Evolutionary conservation across 2,888 invertebrate genomes (phyloP).

Genomic region (Neria commutata): DNA sequence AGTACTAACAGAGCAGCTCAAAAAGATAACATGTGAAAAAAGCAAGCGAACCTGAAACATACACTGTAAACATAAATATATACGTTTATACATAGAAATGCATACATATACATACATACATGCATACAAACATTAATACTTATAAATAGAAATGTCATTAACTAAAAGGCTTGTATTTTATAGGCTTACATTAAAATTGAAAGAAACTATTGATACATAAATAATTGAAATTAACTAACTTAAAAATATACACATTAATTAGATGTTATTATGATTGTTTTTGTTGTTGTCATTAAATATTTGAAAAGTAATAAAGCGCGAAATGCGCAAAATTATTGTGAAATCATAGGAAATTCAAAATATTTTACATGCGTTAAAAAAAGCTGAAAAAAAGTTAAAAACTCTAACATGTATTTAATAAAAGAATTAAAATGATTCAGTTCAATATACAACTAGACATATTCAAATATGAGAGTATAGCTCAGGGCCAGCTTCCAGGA

Average conservation of each 20-base stretch:
- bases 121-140: too few relatives aligned
- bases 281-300: conserved; percentile 1
- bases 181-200: neutral
- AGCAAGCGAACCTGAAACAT: too few relatives aligned
- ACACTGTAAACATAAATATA: neutral
- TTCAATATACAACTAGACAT: too few relatives aligned
- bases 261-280: neutral
- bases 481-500: too few relatives aligned
- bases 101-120: neutral
- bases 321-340: too few relatives aligned
- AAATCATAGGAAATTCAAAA: too few relatives aligned
- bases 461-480: too few relatives aligned
- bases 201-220: neutral
- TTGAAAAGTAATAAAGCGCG: neutral
- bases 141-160: too few relatives aligned
- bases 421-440: neutral
- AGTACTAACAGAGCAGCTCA: too few relatives aligned
- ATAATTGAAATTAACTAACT: too few relatives aligned
- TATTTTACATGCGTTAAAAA: too few relatives aligned
- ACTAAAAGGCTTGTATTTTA: neutral
- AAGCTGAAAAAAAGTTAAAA: neutral
- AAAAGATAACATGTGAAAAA: too few relatives aligned
- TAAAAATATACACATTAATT: neutral
- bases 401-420: neutral
- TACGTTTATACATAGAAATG: neutral